phyloP scores from a whole-genome alignment of 1,140 invertebrate species.

The Pygmarrhopalites habei region DNA sequence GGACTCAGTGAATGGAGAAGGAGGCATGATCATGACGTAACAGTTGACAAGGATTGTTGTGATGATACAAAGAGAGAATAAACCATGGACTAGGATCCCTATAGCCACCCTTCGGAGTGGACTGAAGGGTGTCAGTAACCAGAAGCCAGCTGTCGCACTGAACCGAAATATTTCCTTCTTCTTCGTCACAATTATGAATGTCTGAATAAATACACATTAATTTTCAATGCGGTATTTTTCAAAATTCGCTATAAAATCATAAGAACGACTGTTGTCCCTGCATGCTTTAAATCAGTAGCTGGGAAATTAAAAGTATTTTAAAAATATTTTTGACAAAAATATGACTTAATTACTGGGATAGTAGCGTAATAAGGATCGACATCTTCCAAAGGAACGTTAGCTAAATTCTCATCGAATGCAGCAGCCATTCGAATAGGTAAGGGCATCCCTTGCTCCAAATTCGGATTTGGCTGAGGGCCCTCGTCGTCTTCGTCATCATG shows the following conservation, averaged over 20 bases:
- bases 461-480: constrained; percentile 84
- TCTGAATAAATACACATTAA: constrained; percentile 56
- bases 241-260: too few species aligned
- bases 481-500: constrained; percentile 94
- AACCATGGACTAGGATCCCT: constrained; percentile 93
- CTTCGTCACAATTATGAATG: constrained; percentile 96
- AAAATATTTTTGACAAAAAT: not conserved
- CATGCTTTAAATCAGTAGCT: not conserved
- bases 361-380: constrained; percentile 88
- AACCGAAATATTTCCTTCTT: constrained; percentile 98
- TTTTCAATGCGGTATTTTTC: too few species aligned
- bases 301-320: not conserved
- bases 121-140: constrained; percentile 92
- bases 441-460: constrained; percentile 65
- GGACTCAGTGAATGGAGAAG: constrained; percentile 83
- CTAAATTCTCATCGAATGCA: constrained; percentile 80
- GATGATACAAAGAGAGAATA: constrained; percentile 97
- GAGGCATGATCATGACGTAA: constrained; percentile 95
- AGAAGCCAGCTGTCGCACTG: constrained; percentile 91
- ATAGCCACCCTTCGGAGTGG: constrained; percentile 92
- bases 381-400: constrained; percentile 89
- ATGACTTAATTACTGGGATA: constrained; percentile 62
- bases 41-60: constrained; percentile 95
- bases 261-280: not conserved
- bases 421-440: constrained; percentile 80